These are phyloP conservation scores for Hoplostethus atlanticus DNA, from an alignment of 2,797 vertebrate genomes.

Conservation along the genomic window DNA sequence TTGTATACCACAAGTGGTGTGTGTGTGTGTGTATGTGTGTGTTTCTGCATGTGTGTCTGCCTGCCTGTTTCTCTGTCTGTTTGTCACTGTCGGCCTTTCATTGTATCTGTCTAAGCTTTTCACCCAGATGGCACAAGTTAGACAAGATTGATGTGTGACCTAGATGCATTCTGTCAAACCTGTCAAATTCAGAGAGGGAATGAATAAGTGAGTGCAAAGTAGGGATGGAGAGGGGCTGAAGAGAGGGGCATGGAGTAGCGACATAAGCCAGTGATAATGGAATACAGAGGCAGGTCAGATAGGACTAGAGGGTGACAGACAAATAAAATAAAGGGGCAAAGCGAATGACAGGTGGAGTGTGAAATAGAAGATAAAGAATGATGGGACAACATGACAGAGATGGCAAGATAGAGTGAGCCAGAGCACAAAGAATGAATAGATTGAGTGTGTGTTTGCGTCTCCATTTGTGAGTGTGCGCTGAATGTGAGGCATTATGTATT, in stretches of 20 bases:
- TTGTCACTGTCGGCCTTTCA: conserved; percentile 45
- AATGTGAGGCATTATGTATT: conserved; percentile 72
- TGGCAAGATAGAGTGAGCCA: conserved; percentile 21
- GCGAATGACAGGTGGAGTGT: conserved; percentile 49
- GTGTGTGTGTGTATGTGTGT: neutral
- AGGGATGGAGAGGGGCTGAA: conserved; percentile 15
- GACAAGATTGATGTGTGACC: conserved; percentile 73
- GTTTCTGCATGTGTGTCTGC: conserved; percentile 34
- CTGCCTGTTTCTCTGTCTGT: conserved; percentile 11
- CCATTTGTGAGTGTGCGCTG: conserved; percentile 37
- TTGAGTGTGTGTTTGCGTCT: conserved; percentile 13
- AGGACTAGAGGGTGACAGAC: conserved; percentile 51
- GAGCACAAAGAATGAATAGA: conserved; percentile 54
- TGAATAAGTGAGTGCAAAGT: conserved; percentile 30
- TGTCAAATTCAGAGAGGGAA: conserved; percentile 50
- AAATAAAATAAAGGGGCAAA: conserved; percentile 38
- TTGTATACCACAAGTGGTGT: neutral
- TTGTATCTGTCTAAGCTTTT: conserved; percentile 54
- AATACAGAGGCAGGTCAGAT: conserved; percentile 58
- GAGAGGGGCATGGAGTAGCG: conserved; percentile 25
- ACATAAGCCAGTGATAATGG: conserved; percentile 59
- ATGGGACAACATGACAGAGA: conserved; percentile 27
- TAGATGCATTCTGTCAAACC: conserved; percentile 67
- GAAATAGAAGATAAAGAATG: conserved; percentile 55
- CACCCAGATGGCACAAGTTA: conserved; percentile 70